Conservation (phyloP, 2,797 vertebrate species). For the Serranus cabrilla region DNA sequence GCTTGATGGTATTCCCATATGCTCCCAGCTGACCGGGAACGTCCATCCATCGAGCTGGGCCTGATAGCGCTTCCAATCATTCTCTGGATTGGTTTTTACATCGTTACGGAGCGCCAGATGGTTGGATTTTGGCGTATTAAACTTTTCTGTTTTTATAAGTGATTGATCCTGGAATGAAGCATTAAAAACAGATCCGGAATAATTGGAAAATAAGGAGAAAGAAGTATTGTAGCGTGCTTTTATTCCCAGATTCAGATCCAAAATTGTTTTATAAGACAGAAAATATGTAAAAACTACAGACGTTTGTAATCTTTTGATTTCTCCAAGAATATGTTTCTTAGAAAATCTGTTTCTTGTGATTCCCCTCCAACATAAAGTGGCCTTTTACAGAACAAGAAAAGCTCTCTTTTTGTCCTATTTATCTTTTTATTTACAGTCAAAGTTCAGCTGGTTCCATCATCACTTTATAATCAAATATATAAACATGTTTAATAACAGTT, state of each 20-base stretch:
- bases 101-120: constrained; percentile 8
- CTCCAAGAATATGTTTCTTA: background rate
- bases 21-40: constrained; percentile 81
- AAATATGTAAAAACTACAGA: background rate
- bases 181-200: background rate
- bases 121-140: background rate
- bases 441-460: no score
- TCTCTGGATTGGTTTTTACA: constrained; percentile 30
- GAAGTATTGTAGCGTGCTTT: no score
- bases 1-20: constrained; percentile 89
- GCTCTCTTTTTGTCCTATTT: no score
- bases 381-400: no score
- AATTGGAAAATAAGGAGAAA: background rate
- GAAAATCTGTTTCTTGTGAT: no score
- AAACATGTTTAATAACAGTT: no score
- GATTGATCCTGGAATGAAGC: background rate
- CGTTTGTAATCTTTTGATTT: background rate
- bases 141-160: background rate
- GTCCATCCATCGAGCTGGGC: constrained; percentile 16
- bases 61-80: constrained; percentile 14
- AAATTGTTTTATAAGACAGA: background rate
- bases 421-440: no score
- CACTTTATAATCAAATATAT: no score
- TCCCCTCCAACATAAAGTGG: no score
- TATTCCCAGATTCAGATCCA: no score